Evolutionary conservation across 2,113 vertebrate species (phyloP).

Genomic region (Leptosomus discolor): DNA sequence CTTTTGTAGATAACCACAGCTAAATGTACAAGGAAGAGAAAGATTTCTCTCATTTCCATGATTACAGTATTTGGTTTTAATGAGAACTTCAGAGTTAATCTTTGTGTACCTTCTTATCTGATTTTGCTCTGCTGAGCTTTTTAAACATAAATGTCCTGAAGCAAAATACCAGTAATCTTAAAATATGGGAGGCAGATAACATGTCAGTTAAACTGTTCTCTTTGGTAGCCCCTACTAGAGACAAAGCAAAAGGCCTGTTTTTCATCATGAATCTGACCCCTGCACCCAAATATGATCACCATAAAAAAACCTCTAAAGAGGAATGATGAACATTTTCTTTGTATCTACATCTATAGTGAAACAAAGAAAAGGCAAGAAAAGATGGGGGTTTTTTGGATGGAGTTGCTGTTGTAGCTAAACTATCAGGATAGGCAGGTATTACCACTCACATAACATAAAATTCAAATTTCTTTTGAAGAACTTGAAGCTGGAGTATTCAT

Average conservation of each 20-base stretch:
- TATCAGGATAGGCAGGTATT: background rate
- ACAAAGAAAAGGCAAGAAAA: background rate
- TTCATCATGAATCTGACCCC: background rate
- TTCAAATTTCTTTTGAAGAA: background rate
- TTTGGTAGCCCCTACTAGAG: background rate
- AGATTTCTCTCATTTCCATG: background rate
- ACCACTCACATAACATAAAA: background rate
- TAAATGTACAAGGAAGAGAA: background rate
- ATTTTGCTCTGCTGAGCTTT: slow-evolving; percentile 42
- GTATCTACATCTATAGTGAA: background rate
- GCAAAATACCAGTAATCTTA: slow-evolving; percentile 14
- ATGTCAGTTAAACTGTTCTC: background rate
- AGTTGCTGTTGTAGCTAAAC: background rate
- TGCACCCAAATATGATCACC: background rate
- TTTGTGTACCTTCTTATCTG: slow-evolving; percentile 41
- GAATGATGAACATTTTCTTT: background rate
- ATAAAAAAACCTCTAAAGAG: background rate
- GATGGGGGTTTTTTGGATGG: background rate
- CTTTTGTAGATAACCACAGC: slow-evolving; percentile 21
- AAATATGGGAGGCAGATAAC: background rate
- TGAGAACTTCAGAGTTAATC: slow-evolving; percentile 58
- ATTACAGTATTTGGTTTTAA: slow-evolving; percentile 56
- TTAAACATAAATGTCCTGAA: slow-evolving; percentile 50
- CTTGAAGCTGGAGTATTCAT: background rate
- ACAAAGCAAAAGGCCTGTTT: background rate